Evolutionary conservation across 2,113 vertebrate genomes (phyloP), one percentile per base, ranked within the genome.

Genomic region (Polyodon spathula): DNA sequence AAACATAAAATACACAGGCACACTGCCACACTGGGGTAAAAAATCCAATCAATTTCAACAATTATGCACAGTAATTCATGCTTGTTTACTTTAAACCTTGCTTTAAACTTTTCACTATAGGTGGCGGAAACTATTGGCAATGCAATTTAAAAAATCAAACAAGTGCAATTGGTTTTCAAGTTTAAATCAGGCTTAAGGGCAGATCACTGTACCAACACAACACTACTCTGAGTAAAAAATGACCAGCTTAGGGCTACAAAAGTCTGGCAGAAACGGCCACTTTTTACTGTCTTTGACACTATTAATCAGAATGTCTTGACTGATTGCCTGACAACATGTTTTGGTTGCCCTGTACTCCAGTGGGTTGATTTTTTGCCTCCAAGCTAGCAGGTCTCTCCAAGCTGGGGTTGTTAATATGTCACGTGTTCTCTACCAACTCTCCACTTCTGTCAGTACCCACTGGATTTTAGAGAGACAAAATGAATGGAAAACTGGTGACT

Each of bases 281-380:
- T 50, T 50, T n/a, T 50, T n/a, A 50, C 48, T 50, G 5, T 11
- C 12, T 10, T 50, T 14, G 6, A 50, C 12, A 50, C 12, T n/a
- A 50, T 50, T 50, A 10, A 50, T 50, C 48, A 50, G 12, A 6
- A 50, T n/a, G 48, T n/a, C 48, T 50, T 50, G 48, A 50, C 48
- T 50, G 12, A 50, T n/a, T 50, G 48, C 14, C 48, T 50, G 48
- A 50, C 48, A 50, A n/a, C 12, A 50, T 50, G 48, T 11, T n/a
- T 50, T n/a, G 12, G 48, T 14, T 3, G 14, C 14, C 48, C 6
- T 50, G 48, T n/a, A 14, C 48, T 50, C 14, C 48, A 50, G 8
- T 50, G 48, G 11, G 15, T 14, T 50, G 48, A 12, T 44, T 9
- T 10, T 12, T 44, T 9, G 15, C 14, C 12, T 50, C 48, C 1